These are phyloP conservation scores for Apoda limacodes DNA, from an alignment of 2,888 invertebrate genomes.

Conservation along the genomic window DNA sequence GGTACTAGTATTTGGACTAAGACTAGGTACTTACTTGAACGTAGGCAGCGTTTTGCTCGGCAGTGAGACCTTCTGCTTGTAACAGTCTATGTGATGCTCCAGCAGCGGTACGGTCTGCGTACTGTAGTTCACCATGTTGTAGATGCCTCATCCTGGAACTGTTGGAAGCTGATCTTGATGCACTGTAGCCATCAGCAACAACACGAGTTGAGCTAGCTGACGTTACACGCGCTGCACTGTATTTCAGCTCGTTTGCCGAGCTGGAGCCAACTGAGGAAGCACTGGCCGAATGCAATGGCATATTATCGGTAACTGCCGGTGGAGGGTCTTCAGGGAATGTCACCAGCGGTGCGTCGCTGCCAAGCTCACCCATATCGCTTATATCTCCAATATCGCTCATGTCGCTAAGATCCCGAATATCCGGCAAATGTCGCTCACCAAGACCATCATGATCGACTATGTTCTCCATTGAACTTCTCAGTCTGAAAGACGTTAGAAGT, in stretches of 20 bases:
- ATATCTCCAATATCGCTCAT: slow-evolving; percentile 62
- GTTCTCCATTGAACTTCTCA: slow-evolving; percentile 82
- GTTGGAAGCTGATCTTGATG: slow-evolving; percentile 68
- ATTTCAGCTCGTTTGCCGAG: slow-evolving; percentile 79
- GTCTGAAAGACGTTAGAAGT: slow-evolving; percentile 44
- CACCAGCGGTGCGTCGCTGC: slow-evolving; percentile 75
- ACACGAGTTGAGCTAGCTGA: slow-evolving; percentile 81
- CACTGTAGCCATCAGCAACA: slow-evolving; percentile 84
- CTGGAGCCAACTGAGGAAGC: slow-evolving; percentile 45
- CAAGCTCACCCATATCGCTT: slow-evolving; percentile 57
- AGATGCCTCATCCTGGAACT: slow-evolving; percentile 67
- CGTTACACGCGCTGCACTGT: slow-evolving; percentile 85
- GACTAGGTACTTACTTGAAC: slow-evolving; percentile 76
- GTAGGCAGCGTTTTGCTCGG: slow-evolving; percentile 86
- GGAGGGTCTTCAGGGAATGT: slow-evolving; percentile 87
- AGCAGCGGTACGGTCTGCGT: slow-evolving; percentile 82
- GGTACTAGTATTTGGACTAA: too few species aligned
- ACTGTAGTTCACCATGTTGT: slow-evolving; percentile 85
- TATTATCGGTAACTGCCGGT: slow-evolving; percentile 62
- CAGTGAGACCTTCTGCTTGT: slow-evolving; percentile 86
- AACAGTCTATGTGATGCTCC: slow-evolving; percentile 82
- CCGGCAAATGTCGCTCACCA: slow-evolving; percentile 51
- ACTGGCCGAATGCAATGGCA: slow-evolving; percentile 55
- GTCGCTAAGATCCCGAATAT: slow-evolving; percentile 60
- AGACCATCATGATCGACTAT: slow-evolving; percentile 76